phyloP scores from a whole-genome alignment of 2,888 invertebrate genomes.

The Escarpia spicata region DNA sequence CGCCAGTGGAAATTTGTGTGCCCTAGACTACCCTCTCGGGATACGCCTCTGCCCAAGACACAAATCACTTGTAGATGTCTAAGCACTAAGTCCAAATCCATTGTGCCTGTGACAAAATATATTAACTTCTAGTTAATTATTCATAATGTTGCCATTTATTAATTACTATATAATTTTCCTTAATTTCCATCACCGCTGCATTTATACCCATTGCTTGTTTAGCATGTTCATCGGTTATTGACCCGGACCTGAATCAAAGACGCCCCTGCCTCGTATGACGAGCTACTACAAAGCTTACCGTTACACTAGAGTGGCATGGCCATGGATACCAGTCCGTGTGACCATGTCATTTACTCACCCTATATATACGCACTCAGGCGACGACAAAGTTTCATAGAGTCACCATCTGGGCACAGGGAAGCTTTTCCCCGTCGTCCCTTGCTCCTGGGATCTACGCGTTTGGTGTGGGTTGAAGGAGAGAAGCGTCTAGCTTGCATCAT shows the following conservation, averaged over 20 bases:
- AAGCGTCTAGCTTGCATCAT: constrained; percentile 1
- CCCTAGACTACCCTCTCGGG: too few relatives aligned
- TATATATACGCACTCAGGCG: constrained; percentile 12
- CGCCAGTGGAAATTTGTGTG: too few relatives aligned
- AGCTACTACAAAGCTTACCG: background rate
- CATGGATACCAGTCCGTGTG: background rate
- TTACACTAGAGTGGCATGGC: too few relatives aligned
- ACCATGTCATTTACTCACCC: background rate
- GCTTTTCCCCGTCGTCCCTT: background rate
- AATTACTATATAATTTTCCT: background rate
- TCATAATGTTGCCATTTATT: background rate
- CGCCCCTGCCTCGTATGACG: background rate
- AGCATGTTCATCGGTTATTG: background rate
- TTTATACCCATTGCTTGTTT: background rate
- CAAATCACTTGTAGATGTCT: too few relatives aligned
- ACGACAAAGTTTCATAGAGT: background rate
- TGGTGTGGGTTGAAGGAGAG: background rate
- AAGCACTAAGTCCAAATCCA: too few relatives aligned
- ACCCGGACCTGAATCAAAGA: background rate
- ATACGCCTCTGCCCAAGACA: too few relatives aligned
- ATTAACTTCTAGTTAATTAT: background rate
- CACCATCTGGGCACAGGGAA: constrained; percentile 5
- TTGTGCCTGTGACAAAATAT: background rate
- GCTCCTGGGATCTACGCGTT: background rate
- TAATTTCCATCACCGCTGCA: background rate